A percentile compares a stretch with the other conserved stretches of the same genome.
Evolutionary conservation across 2,888 invertebrate genomes (phyloP).

Genomic region (Heliconius aoede): DNA sequence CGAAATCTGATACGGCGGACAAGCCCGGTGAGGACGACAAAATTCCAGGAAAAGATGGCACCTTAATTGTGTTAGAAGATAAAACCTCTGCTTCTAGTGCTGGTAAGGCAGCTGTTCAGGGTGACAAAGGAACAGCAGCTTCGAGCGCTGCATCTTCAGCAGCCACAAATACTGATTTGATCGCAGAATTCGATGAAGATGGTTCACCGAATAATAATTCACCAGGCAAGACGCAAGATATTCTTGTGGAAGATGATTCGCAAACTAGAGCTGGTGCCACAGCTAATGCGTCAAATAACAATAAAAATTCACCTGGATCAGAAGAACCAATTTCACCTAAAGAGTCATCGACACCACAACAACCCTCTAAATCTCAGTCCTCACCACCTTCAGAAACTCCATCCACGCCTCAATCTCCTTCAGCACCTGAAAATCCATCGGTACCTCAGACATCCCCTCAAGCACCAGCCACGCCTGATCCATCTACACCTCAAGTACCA

Average conservation of each 20-base stretch:
- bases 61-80: conserved; percentile 47
- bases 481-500: not conserved
- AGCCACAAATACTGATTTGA: conserved; percentile 44
- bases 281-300: conserved; percentile 33
- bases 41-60: conserved; percentile 39
- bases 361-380: too few species aligned
- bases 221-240: conserved; percentile 44
- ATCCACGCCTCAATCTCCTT: not conserved
- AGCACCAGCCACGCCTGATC: not conserved
- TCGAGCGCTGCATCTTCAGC: conserved; percentile 46
- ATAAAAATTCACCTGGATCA: not conserved
- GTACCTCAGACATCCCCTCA: not conserved
- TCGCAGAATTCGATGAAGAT: conserved; percentile 47
- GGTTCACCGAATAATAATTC: conserved; percentile 32
- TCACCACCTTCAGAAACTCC: not conserved
- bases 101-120: conserved; percentile 41
- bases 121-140: conserved; percentile 38
- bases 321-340: not conserved
- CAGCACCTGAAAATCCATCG: too few species aligned
- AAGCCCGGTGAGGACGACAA: conserved; percentile 4
- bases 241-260: conserved; percentile 47
- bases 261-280: conserved; percentile 44
- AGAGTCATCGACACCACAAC: not conserved
- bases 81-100: conserved; percentile 46
- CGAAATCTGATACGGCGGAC: conserved; percentile 30